Base-by-base conservation (phyloP, 1,140 invertebrate species). In the Formica exsecta region DNA sequence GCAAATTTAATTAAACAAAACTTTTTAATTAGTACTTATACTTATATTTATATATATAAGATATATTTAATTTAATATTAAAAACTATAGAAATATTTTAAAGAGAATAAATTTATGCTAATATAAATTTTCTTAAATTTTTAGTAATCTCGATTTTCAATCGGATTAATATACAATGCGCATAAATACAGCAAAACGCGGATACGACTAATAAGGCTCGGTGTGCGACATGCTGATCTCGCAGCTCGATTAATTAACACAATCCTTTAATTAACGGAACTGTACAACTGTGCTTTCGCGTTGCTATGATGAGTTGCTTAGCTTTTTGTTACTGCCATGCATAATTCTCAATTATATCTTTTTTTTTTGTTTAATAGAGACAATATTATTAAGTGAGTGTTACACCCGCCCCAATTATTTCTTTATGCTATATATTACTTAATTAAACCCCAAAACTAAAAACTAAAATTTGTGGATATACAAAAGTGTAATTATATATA, bases 291-390 rank as follows among this genome's bases (percentile, higher is more conserved):
- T 22, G 22, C 22, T 22, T 57, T 38, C n/a, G 11, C 7, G 11
- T 44, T 65, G 25, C 25, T 3, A 13, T 13, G 2, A 25, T 38
- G 19, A 64, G 38, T 48, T 48, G 44, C 8, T 76, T n/a, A 62
- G 16, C 75, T 22, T 65, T 77, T 77, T 77, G 48, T 77, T 29
- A 77, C 13, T 22, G 74, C 25, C 38, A 64, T 25, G 59, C 62
- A 59, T 48, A 77, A 64, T 59, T 77, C 25, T 64, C 16, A 19
- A 44, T 77, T 77, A 64, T 25, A 32, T 22, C 22, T 22, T 22
- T 22, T 22, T 22, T 22, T 22, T 22, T 22, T 22, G 22, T 22
- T 22, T 22, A 22, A 22, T 22, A 22, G 22, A 22, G 22, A 22
- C 22, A 22, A 22, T 22, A 22, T 22, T 22, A 22, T 22, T 22